These are phyloP conservation scores for Eremobia ochroleuca DNA, from an alignment of 2,888 invertebrate genomes.

Conservation along the genomic window DNA sequence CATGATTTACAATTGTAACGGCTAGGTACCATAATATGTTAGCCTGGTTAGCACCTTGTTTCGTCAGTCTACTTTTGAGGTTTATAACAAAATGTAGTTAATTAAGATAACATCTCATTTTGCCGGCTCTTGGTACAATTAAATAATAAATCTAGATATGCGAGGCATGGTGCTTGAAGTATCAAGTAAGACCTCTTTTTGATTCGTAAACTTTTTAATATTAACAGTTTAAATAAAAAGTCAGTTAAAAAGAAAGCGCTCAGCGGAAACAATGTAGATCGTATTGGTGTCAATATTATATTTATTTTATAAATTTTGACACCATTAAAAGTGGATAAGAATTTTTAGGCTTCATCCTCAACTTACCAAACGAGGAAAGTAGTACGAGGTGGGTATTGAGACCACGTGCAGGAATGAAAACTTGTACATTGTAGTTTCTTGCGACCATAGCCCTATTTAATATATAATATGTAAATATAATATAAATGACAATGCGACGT, in stretches of 20 bases:
- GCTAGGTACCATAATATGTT: constrained; percentile 5
- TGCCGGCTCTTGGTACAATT: constrained; percentile 19
- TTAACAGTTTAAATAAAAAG: constrained; percentile 14
- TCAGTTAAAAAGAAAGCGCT: constrained; percentile 44
- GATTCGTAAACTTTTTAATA: constrained; percentile 13
- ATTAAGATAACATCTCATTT: constrained; percentile 37
- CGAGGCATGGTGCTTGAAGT: constrained; percentile 20
- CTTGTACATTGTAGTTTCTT: constrained; percentile 9
- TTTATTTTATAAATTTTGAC: constrained; percentile 19
- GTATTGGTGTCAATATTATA: constrained; percentile 39
- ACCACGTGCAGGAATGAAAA: background rate
- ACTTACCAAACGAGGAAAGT: background rate
- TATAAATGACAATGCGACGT: background rate
- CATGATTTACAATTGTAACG: constrained; percentile 36
- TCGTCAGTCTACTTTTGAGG: background rate
- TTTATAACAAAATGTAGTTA: constrained; percentile 22
- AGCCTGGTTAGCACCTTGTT: constrained; percentile 20
- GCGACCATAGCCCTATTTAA: background rate
- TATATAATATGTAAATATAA: no score
- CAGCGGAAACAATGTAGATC: constrained; percentile 21
- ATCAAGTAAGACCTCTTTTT: constrained; percentile 18
- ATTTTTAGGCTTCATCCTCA: background rate
- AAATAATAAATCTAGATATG: constrained; percentile 41
- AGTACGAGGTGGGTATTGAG: background rate
- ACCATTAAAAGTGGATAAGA: background rate